Evolutionary conservation across 2,888 invertebrate species (phyloP), one percentile per base, ranked within the genome.

Genomic region (Germaria angustata): DNA sequence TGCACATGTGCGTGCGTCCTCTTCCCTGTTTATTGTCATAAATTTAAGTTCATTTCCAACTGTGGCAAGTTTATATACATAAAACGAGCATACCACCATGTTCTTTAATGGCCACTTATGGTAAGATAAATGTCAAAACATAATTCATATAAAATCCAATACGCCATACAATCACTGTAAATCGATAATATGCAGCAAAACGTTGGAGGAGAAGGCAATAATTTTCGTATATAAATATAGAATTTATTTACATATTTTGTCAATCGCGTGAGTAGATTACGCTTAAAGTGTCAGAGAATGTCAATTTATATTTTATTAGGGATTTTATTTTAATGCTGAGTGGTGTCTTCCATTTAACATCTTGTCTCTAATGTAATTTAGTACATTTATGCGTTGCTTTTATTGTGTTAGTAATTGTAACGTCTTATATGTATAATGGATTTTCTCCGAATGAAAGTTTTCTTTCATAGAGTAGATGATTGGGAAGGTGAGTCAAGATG

Each of bases 51-150:
- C 11, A 66, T 66, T 73, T 59, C 51, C 44, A 57, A 68, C 51
- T 73, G 79, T 72, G 66, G 53, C 79, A 80, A 51, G 28, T 57
- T 57, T 44, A 28, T 44, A 28, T 15, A 55, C 39, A 53, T 28
- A 75, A 75, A 44, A 65, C 44, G 13, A 20, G 34, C 34, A 44
- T 41, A 69, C 51, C 20, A 69, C 51, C 20, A 34, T 44, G 34
- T 36, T 34, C 75, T 28, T 79, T 76, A 79, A 79, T 71, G 51
- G 71, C 75, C 71, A 79, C 75, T 80, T 83, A 72, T 34, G 68
- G 55, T 32, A 53, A 63, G 77, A 84, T 84, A 80, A 84, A 84
- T 80, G 83, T 80, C 83, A 84, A 77, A 84, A 80, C 77, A 80
- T 79, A 71, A 79, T 71, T 82, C 57, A 59, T 41, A 53, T 53